These are phyloP conservation scores for Nomada ruficornis DNA, from an alignment of 2,888 invertebrate genomes.

Conservation along the genomic window DNA sequence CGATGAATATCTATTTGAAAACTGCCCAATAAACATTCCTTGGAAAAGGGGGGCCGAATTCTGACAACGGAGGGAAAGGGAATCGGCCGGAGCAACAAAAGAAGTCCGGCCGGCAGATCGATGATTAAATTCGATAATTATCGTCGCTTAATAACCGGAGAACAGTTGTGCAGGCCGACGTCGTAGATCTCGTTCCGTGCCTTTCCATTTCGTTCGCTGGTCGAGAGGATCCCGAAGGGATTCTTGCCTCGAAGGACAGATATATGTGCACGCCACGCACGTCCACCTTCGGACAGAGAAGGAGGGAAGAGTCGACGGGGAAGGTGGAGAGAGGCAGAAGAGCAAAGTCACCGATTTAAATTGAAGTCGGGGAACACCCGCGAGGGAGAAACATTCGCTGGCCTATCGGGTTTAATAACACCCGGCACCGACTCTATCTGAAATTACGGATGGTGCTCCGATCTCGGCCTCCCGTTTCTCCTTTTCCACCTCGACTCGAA, in stretches of 20 bases:
- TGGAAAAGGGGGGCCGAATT: too few relatives aligned
- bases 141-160: conserved; percentile 81
- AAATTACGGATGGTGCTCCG: conserved; percentile 67
- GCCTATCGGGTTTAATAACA: conserved; percentile 74
- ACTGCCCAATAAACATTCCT: too few relatives aligned
- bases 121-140: conserved; percentile 83
- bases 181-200: conserved; percentile 65
- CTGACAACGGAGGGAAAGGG: too few relatives aligned
- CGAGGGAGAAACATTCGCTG: conserved; percentile 73
- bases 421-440: conserved; percentile 69
- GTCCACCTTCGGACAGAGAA: conserved; percentile 27
- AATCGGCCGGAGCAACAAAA: not conserved
- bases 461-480: conserved; percentile 33
- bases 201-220: conserved; percentile 51
- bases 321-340: conserved; percentile 65
- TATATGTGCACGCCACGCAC: conserved; percentile 27
- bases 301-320: conserved; percentile 23
- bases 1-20: too few relatives aligned
- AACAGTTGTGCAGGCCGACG: conserved; percentile 57
- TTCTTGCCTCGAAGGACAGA: conserved; percentile 47
- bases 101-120: conserved; percentile 62
- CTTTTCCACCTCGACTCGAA: conserved; percentile 30
- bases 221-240: conserved; percentile 59
- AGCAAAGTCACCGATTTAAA: conserved; percentile 83
- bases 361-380: conserved; percentile 79